Base-by-base conservation (phyloP, 35 echinoderm and acorn worm species). In the Apostichopus japonicus region DNA sequence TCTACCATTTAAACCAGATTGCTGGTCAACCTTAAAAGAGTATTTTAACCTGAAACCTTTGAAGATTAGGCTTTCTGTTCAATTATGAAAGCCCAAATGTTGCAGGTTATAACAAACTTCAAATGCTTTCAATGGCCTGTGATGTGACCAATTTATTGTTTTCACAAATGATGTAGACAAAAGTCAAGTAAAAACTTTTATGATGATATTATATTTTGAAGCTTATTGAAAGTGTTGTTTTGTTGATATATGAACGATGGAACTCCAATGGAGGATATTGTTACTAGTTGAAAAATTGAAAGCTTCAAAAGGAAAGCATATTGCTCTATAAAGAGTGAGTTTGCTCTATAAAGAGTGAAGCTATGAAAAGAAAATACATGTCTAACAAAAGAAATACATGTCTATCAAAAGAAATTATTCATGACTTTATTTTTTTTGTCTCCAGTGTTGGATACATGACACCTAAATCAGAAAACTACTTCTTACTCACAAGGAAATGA, bases 91-190 rank as follows among this genome's bases (percentile, higher is more conserved):
- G 33, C 4, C 33, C 33, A 44, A 44, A 44, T 44, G 33, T 44
- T 44, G 33, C 33, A 44, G 33, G 33, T 44, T 4, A 44, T 44
- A 44, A 44, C 33, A 44, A 44, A 44, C 33, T 44, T 44, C 33
- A 44, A 44, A 44, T 3, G 2, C 33, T 44, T 44, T 44, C 33
- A 44, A 44, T 44, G 33, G 33, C 33, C 33, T 4, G 33, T 44
- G 33, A 44, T 44, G 33, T 44, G 33, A 44, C 33, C 33, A 44
- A 44, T 44, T 44, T 44, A 67, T 15, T 67, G 63, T 67, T 67
- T 67, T 67, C 63, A 67, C 63, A 67, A 67, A 67, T 67, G 63
- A 67, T 67, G 63, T 67, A 67, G 63, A 67, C 63, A 67, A 67
- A 67, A 67, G 63, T 19, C 63, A 67, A 67, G 63, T 19, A 67